phyloP scores from a whole-genome alignment of 2,113 vertebrate genomes.

The Physeter macrocephalus region DNA sequence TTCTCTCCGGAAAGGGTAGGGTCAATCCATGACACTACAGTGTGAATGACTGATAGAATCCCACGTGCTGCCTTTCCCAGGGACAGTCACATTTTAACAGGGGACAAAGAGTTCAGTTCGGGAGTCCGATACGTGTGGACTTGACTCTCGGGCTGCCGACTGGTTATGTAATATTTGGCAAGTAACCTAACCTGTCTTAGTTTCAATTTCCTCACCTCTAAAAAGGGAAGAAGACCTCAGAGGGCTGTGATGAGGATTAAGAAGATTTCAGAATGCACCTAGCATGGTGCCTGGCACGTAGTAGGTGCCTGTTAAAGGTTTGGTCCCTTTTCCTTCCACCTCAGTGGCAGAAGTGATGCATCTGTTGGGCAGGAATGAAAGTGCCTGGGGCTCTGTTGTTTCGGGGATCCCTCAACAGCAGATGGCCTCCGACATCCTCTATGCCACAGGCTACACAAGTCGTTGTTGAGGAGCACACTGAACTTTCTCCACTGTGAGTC shows the following conservation, averaged over 20 bases:
- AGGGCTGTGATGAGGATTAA: slow-evolving; percentile 37
- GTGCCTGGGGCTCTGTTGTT: background rate
- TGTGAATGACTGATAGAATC: background rate
- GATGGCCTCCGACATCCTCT: background rate
- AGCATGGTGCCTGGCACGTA: background rate
- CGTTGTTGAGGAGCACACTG: background rate
- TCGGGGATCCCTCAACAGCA: background rate
- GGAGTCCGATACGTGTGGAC: background rate
- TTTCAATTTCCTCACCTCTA: slow-evolving; percentile 66
- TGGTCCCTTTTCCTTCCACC: background rate
- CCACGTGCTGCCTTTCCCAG: background rate
- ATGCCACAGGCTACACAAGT: background rate
- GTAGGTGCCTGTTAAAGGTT: background rate
- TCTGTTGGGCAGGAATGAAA: background rate
- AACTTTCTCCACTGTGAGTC: background rate
- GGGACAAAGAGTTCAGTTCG: slow-evolving; percentile 29
- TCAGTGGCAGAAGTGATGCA: background rate
- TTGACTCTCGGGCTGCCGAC: slow-evolving; percentile 41
- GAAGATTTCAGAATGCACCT: slow-evolving; percentile 15
- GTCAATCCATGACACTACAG: background rate
- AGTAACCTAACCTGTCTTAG: slow-evolving; percentile 51
- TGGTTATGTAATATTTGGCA: slow-evolving; percentile 67
- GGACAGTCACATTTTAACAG: slow-evolving; percentile 5
- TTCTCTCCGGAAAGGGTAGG: background rate
- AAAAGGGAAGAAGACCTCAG: slow-evolving; percentile 64